phyloP scores from a whole-genome alignment of 2,888 invertebrate species.

The Lasioglossum lativentre region DNA sequence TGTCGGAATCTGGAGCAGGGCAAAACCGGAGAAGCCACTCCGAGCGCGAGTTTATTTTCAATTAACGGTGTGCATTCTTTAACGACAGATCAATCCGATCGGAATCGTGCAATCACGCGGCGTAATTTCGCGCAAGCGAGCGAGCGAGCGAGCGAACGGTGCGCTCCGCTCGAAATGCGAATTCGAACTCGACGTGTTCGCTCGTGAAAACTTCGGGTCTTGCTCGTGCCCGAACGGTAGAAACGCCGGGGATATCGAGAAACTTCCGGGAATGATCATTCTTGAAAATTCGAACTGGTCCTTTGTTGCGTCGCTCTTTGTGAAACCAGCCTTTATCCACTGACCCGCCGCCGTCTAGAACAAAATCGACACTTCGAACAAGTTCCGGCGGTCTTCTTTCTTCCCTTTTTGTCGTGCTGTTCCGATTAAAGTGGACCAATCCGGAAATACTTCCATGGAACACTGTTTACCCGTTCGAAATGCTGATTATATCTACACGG shows the following conservation, averaged over 20 bases:
- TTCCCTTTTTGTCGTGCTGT: neutral
- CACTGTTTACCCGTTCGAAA: neutral
- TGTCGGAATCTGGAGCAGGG: neutral
- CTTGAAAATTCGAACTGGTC: conserved; percentile 24
- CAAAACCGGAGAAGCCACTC: neutral
- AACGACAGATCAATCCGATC: neutral
- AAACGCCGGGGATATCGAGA: conserved; percentile 12
- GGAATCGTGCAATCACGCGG: neutral
- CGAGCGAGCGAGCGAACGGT: too few species aligned
- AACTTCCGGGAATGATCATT: conserved; percentile 23
- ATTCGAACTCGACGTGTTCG: conserved; percentile 14
- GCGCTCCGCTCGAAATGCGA: neutral
- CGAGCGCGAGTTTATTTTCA: neutral
- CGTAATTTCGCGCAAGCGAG: neutral
- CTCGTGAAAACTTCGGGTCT: neutral
- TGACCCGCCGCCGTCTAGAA: neutral
- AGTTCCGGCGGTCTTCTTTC: neutral
- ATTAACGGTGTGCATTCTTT: conserved; percentile 1
- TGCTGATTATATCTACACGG: neutral
- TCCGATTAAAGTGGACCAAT: neutral
- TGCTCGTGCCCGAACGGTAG: neutral
- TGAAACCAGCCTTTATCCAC: conserved; percentile 15
- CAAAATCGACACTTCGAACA: conserved; percentile 26
- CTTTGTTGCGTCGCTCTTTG: conserved; percentile 16
- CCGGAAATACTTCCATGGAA: neutral